phyloP scores from a whole-genome alignment of 2,888 invertebrate genomes.

The Drosophila kokeensis region DNA sequence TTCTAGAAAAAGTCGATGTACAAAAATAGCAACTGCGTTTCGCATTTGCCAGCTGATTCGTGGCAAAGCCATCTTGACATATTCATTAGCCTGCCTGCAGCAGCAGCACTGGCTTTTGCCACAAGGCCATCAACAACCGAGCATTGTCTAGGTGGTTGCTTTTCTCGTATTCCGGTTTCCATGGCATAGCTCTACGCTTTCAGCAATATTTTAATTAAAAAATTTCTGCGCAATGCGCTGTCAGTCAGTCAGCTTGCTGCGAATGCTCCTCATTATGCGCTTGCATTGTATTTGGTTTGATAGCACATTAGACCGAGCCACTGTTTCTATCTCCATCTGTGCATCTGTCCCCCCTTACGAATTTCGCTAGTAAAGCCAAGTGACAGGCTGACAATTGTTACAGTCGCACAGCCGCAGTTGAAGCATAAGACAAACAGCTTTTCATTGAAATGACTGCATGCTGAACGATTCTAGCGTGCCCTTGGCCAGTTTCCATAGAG shows the following conservation, averaged over 20 bases:
- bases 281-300: conserved; percentile 53
- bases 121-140: conserved; percentile 39
- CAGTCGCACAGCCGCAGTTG: conserved; percentile 44
- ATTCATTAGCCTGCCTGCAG: conserved; percentile 61
- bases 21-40: conserved; percentile 18
- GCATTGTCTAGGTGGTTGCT: conserved; percentile 9
- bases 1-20: conserved; percentile 43
- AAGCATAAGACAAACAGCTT: conserved; percentile 57
- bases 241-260: conserved; percentile 41
- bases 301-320: conserved; percentile 26
- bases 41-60: conserved; percentile 36
- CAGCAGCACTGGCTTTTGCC: conserved; percentile 34
- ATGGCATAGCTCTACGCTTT: conserved; percentile 37
- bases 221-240: conserved; percentile 60
- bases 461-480: conserved; percentile 37
- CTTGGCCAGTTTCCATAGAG: conserved; percentile 11
- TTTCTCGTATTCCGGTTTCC: conserved; percentile 20
- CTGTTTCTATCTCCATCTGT: background rate
- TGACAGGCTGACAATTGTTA: conserved; percentile 73
- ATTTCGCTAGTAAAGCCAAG: conserved; percentile 31
- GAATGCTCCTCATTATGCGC: conserved; percentile 54
- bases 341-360: conserved; percentile 2
- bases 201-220: conserved; percentile 76
- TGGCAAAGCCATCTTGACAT: conserved; percentile 67
- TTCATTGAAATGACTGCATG: conserved; percentile 25